Evolutionary conservation across 2,113 vertebrate species (phyloP), one percentile per base, ranked within the genome.

Genomic region (Brienomyrus brachyistius): DNA sequence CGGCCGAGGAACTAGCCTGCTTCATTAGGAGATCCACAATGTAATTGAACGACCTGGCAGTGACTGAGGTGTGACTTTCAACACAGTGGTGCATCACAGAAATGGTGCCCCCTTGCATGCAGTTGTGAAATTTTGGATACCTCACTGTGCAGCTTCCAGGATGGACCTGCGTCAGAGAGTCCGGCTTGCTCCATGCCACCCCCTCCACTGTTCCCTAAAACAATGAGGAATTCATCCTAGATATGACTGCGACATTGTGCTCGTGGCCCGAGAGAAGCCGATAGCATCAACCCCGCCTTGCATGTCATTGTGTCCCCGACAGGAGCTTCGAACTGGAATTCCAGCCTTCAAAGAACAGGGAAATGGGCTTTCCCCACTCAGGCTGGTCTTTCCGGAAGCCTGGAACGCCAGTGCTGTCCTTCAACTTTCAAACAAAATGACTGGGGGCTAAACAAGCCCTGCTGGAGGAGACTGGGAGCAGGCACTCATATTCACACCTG

Each of bases 151-250:
- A 93, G 94, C 96, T 96, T 94, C 94, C 95, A 92, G 86, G 48
- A 86, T 51, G 84, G 84, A 51, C 48, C 87, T 66, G 87, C 56
- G 56, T 59, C 51, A 88, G 52, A 62, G 31, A 45, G 50, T 31
- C 96, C 92, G 94, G 92, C 94, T 93, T 91, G 91, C 86, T 93
- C 93, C 92, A 95, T 95, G 94, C 95, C 94, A 94, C 92, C 96
- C 95, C 94, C 92, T 94, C 90, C 94, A 95, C 94, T 86, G 91
- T 91, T 91, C 91, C 94, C 5, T 0, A 93, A 93, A 96, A 97
- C 96, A 97, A 97, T 97, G 94, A 95, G 90, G 91, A 94, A 96
- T 97, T 97, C 96, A 97, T 95, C 89, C 5, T 89, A 95, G 95
- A 95, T 95, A 95, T 95, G 96, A 95, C 94, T 95, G 91, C 92